These are phyloP conservation scores for Rotaria macrura DNA, from an alignment of 2,888 invertebrate genomes.

Conservation along the genomic window DNA sequence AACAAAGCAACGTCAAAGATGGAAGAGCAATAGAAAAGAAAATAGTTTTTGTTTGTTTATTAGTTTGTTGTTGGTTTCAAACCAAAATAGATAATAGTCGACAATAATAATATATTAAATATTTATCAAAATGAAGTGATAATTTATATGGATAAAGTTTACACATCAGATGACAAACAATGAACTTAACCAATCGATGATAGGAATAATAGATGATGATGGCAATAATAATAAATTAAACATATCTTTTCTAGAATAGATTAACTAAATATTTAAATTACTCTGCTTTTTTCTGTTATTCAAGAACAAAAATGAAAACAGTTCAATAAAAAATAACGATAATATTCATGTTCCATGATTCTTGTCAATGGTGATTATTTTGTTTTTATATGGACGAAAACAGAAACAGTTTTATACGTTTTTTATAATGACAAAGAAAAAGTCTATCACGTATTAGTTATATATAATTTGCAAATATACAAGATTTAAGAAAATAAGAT, in stretches of 20 bases:
- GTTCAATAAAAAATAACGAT: too few relatives aligned
- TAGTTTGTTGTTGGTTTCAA: not conserved
- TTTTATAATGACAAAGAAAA: not conserved
- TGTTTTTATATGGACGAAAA: not conserved
- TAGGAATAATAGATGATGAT: not conserved
- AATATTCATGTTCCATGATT: not conserved
- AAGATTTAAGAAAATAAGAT: not conserved
- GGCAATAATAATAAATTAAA: not conserved
- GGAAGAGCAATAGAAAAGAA: too few relatives aligned
- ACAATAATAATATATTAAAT: not conserved
- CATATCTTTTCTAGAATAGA: not conserved
- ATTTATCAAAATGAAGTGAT: not conserved
- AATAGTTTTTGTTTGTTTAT: too few relatives aligned
- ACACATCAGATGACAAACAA: not conserved
- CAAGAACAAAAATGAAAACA: too few relatives aligned
- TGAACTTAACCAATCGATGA: not conserved
- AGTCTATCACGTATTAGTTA: not conserved
- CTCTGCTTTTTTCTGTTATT: too few relatives aligned
- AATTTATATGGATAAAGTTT: not conserved
- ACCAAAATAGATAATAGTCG: not conserved
- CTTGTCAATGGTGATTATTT: not conserved
- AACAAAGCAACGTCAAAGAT: not conserved
- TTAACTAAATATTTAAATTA: not conserved
- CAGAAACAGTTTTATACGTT: not conserved
- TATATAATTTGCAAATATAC: not conserved